A percentile compares a stretch with the other conserved stretches of the same genome.
Conservation (phyloP, 92 coral and sea anemone genomes). For the Isaurus tuberculatus region DNA sequence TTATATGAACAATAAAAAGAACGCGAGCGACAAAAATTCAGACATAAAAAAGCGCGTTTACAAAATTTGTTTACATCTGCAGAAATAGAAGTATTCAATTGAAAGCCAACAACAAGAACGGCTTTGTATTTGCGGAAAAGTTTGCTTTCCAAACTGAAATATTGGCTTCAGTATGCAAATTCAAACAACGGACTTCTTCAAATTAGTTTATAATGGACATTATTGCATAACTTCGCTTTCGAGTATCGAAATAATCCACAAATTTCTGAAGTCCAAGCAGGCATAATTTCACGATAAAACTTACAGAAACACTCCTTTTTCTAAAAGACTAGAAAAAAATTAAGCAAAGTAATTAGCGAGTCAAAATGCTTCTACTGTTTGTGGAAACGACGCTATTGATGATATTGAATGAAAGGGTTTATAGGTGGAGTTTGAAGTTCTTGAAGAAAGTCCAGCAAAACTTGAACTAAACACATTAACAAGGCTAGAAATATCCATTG, state of each 20-base stretch:
- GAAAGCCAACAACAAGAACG: not conserved
- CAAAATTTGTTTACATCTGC: slow-evolving; percentile 13
- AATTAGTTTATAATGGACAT: not conserved
- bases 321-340: not conserved
- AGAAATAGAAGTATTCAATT: not conserved
- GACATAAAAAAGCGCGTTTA: not conserved
- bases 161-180: slow-evolving; percentile 10
- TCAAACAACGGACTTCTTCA: slow-evolving; percentile 24
- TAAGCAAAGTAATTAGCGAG: not conserved
- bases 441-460: slow-evolving; percentile 78
- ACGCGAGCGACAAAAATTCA: not conserved
- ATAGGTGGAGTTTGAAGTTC: slow-evolving; percentile 50
- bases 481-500: slow-evolving; percentile 92
- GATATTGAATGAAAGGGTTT: slow-evolving; percentile 76
- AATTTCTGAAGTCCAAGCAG: not conserved
- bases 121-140: not conserved
- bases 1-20: not conserved
- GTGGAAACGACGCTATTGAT: slow-evolving; percentile 68
- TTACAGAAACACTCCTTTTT: not conserved
- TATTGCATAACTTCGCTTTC: slow-evolving; percentile 17
- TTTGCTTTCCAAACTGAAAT: slow-evolving; percentile 4
- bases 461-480: slow-evolving; percentile 83
- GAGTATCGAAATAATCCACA: not conserved
- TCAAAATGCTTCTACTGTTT: slow-evolving; percentile 87
- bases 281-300: not conserved